Percentiles rank a stretch among this genome's conserved stretches.
Conservation (phyloP, 2,888 invertebrate genomes). For the Adineta ricciae region DNA sequence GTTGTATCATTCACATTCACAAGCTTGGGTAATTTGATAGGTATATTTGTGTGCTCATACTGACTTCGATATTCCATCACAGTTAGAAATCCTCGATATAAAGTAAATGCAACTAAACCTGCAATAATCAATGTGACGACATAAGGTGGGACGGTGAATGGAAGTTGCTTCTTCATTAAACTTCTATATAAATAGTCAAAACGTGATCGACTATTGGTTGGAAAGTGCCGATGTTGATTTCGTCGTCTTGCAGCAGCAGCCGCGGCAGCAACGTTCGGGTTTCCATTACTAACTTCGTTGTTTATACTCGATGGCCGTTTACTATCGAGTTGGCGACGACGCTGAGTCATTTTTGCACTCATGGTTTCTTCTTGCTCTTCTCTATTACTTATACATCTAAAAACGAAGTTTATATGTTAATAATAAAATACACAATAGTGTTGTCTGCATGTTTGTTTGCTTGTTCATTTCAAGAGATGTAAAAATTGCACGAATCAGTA, state of each 20-base stretch:
- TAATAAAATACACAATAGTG: conserved; percentile 4
- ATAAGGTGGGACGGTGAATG: not conserved
- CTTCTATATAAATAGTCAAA: not conserved
- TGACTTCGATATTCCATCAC: not conserved
- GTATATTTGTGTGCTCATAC: conserved; percentile 58
- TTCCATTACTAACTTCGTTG: not conserved
- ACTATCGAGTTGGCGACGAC: conserved; percentile 6
- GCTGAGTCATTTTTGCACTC: conserved; percentile 14
- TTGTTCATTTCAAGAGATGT: not conserved
- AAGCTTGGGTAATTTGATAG: conserved; percentile 67
- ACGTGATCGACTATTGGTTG: not conserved
- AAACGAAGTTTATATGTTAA: not conserved
- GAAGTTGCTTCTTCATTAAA: not conserved
- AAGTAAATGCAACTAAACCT: not conserved
- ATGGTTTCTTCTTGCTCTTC: not conserved
- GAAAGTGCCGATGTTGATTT: not conserved
- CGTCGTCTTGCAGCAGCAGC: not conserved
- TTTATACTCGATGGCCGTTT: not conserved
- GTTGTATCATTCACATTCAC: conserved; percentile 29
- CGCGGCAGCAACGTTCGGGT: not conserved
- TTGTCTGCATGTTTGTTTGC: not conserved
- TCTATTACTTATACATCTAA: not conserved
- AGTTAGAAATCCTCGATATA: not conserved
- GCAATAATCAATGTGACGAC: not conserved
- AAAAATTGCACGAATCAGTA: not conserved